Conservation (phyloP, 2,113 vertebrate species). For the Oreocharis arfaki region DNA sequence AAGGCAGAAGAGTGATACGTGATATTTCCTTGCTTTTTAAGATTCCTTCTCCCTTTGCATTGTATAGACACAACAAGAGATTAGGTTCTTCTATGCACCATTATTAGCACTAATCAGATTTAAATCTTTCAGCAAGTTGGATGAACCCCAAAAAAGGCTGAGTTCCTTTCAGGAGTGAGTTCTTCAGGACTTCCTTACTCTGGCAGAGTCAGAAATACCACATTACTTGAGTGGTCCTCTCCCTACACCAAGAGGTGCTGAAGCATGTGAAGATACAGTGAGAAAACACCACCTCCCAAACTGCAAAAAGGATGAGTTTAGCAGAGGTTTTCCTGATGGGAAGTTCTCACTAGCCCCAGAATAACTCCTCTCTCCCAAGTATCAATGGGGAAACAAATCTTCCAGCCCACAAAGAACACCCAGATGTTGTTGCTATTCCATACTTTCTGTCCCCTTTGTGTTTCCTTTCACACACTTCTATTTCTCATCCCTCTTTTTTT, state of each 20-base stretch:
- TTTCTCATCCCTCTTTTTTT: background rate
- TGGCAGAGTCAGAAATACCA: background rate
- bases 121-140: background rate
- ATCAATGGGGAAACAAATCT: background rate
- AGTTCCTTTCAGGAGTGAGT: background rate
- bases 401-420: background rate
- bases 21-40: background rate
- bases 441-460: background rate
- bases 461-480: background rate
- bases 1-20: background rate
- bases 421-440: background rate
- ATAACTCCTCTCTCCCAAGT: background rate
- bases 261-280: background rate
- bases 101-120: background rate
- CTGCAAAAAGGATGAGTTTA: background rate
- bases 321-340: background rate
- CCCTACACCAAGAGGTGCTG: background rate
- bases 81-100: background rate
- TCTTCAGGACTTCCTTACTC: background rate
- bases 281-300: background rate
- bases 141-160: background rate
- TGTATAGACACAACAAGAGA: background rate
- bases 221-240: background rate
- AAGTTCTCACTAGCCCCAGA: background rate
- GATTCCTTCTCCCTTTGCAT: background rate